phyloP scores from a whole-genome alignment of 2,797 vertebrate species.

The Ibycter americanus region DNA sequence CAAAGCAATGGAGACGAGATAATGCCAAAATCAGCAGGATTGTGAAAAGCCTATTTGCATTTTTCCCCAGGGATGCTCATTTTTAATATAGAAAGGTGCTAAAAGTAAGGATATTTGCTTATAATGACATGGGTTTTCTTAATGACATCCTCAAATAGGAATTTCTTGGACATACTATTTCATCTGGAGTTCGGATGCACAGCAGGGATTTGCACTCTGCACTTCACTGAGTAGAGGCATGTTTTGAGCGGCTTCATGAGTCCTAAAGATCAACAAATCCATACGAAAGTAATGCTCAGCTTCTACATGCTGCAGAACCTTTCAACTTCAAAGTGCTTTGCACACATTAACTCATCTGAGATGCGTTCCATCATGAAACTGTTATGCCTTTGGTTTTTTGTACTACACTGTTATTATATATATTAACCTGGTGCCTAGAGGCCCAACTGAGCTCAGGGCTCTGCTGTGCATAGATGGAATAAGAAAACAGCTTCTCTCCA shows the following conservation, averaged over 20 bases:
- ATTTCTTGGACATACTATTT: conserved; percentile 32
- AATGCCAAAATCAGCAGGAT: conserved; percentile 45
- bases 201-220: neutral
- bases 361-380: conserved; percentile 45
- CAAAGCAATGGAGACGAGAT: neutral
- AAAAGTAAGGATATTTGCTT: conserved; percentile 28
- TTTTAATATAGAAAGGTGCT: conserved; percentile 54
- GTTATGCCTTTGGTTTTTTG: conserved; percentile 41
- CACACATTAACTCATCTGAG: conserved; percentile 54
- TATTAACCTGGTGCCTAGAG: conserved; percentile 51
- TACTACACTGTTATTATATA: conserved; percentile 18
- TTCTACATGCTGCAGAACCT: conserved; percentile 12
- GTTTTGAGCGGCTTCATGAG: neutral
- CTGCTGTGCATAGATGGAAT: neutral
- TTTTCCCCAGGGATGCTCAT: conserved; percentile 12
- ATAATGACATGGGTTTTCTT: conserved; percentile 18
- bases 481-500: neutral
- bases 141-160: conserved; percentile 6
- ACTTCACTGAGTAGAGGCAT: neutral
- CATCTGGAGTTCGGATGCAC: neutral
- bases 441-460: conserved; percentile 23
- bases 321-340: conserved; percentile 53
- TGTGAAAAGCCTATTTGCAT: conserved; percentile 48
- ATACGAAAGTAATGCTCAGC: conserved; percentile 20
- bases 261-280: conserved; percentile 41